Evolutionary conservation across 2,888 invertebrate genomes (phyloP).

Genomic region (Eilema sororculum): DNA sequence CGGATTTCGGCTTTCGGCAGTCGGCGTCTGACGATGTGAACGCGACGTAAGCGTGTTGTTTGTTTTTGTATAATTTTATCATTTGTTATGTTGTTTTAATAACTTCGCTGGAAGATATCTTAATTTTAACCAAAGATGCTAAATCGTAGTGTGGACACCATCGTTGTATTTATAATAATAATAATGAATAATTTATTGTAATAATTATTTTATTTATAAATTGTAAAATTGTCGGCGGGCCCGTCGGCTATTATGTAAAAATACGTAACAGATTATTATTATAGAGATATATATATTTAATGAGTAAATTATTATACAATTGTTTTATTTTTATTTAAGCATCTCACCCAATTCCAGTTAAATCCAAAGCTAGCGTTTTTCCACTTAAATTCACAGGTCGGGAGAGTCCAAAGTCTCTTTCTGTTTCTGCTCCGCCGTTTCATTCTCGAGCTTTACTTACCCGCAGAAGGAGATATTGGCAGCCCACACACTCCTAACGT

Average conservation of each 20-base stretch:
- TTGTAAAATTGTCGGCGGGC: slow-evolving; percentile 45
- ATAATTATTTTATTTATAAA: slow-evolving; percentile 57
- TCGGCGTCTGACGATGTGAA: slow-evolving; percentile 37
- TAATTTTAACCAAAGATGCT: slow-evolving; percentile 77
- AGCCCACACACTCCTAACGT: too few relatives aligned
- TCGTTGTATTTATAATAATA: slow-evolving; percentile 63
- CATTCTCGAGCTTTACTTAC: too few relatives aligned
- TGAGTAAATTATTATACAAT: slow-evolving; percentile 70
- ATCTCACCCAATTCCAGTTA: not conserved
- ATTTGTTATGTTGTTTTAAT: slow-evolving; percentile 72
- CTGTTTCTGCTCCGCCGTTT: too few relatives aligned
- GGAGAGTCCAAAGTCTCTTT: too few relatives aligned
- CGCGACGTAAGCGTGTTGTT: slow-evolving; percentile 63
- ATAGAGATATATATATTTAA: slow-evolving; percentile 83
- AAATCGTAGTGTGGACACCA: slow-evolving; percentile 56
- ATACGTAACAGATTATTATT: slow-evolving; percentile 80
- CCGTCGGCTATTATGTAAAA: slow-evolving; percentile 61
- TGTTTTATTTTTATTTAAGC: slow-evolving; percentile 40
- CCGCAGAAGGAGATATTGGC: too few relatives aligned
- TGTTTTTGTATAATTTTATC: slow-evolving; percentile 62
- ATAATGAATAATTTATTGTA: slow-evolving; percentile 64
- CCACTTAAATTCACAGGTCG: too few relatives aligned
- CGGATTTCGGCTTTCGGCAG: slow-evolving; percentile 30
- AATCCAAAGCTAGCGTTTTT: too few relatives aligned
- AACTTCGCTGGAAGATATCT: slow-evolving; percentile 62